phyloP scores from a whole-genome alignment of 2,113 vertebrate species.

The Channa argus region DNA sequence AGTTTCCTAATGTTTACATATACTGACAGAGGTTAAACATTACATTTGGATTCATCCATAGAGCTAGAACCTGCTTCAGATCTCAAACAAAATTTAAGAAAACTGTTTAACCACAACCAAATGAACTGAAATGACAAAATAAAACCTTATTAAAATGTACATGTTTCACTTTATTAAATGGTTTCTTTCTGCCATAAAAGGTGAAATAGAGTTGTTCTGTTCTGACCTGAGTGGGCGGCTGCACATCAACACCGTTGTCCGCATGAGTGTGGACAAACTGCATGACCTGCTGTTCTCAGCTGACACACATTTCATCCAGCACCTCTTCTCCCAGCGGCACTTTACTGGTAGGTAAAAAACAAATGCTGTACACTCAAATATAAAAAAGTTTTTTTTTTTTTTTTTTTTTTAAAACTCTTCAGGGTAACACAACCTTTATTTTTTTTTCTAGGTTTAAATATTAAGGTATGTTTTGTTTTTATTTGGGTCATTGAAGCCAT shows the following conservation, averaged over 20 bases:
- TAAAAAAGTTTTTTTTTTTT: too few relatives aligned
- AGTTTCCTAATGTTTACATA: too few relatives aligned
- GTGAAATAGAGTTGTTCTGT: conserved; percentile 88
- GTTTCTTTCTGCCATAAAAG: conserved; percentile 50
- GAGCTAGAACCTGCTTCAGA: too few relatives aligned
- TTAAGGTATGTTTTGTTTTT: background rate
- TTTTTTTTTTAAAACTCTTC: too few relatives aligned
- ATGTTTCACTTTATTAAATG: background rate
- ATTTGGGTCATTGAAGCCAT: background rate
- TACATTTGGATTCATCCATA: too few relatives aligned
- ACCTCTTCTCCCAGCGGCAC: conserved; percentile 88
- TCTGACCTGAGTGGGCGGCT: conserved; percentile 85
- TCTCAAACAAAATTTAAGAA: too few relatives aligned
- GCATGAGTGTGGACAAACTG: conserved; percentile 88
- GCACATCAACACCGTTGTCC: conserved; percentile 86
- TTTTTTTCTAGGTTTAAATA: too few relatives aligned
- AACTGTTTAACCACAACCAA: too few relatives aligned
- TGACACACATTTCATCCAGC: conserved; percentile 88
- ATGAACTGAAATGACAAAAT: background rate
- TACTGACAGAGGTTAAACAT: too few relatives aligned
- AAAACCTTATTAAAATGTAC: background rate
- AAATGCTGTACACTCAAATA: background rate
- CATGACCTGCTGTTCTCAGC: conserved; percentile 90
- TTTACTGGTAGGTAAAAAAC: conserved; percentile 85
- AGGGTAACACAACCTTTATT: too few relatives aligned